phyloP scores from a whole-genome alignment of 2,113 vertebrate genomes.

The Xenus cinereus region DNA sequence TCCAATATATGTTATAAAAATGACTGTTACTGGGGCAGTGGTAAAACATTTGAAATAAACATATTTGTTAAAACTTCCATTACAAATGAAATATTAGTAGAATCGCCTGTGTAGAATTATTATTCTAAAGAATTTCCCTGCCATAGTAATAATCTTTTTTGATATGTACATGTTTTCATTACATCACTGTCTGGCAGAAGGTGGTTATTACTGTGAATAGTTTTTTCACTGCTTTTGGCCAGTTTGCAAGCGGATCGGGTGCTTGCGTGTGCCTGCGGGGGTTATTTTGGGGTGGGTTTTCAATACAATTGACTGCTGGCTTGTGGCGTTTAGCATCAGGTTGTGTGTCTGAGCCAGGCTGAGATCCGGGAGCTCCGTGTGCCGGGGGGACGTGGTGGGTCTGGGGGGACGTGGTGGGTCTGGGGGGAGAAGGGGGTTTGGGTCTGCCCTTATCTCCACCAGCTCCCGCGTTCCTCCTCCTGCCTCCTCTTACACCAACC shows the following conservation, averaged over 20 bases:
- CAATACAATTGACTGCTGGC: fast-evolving
- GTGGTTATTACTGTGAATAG: neutral
- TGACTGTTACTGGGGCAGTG: neutral
- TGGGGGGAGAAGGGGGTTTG: neutral
- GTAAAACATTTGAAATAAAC: neutral
- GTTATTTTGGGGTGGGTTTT: too few relatives aligned
- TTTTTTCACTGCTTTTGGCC: neutral
- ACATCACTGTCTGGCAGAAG: neutral
- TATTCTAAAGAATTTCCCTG: neutral
- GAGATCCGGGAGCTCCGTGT: fast-evolving
- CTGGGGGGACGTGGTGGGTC: neutral
- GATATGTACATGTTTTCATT: neutral
- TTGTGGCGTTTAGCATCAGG: fast-evolving
- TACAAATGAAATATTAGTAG: neutral
- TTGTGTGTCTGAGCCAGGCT: neutral
- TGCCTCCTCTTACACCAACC: neutral
- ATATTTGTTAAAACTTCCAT: neutral
- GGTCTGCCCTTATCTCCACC: neutral
- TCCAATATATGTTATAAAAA: neutral
- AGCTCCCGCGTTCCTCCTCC: neutral
- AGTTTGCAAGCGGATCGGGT: neutral
- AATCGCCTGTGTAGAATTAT: neutral
- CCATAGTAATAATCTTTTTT: neutral
- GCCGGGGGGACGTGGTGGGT: neutral
- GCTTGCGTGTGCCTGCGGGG: neutral